Evolutionary conservation across 2,888 invertebrate genomes (phyloP).

Genomic region (Gymnosoma rotundatum): DNA sequence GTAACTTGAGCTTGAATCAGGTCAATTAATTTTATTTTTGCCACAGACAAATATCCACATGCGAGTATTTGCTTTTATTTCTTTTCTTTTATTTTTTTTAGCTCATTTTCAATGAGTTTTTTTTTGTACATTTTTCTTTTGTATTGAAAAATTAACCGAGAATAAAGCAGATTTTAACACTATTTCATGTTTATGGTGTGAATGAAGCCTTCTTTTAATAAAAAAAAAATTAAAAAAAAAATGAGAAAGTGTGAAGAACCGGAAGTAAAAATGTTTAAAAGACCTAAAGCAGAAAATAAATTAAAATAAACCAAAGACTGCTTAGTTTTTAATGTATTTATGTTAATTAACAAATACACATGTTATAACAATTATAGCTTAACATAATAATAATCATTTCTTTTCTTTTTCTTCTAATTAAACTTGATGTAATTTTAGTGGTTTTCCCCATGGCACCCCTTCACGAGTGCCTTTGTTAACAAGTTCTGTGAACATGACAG

Average conservation of each 20-base stretch:
- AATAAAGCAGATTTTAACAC: slow-evolving; percentile 51
- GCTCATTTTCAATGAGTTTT: slow-evolving; percentile 45
- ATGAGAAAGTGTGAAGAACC: slow-evolving; percentile 3
- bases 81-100: slow-evolving; percentile 15
- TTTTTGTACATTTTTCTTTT: background rate
- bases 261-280: slow-evolving; percentile 1
- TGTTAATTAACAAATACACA: too few relatives aligned
- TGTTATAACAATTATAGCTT: too few relatives aligned
- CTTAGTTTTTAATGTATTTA: background rate
- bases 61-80: slow-evolving; percentile 22
- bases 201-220: slow-evolving; percentile 10
- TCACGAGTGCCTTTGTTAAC: slow-evolving; percentile 87
- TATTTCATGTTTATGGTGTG: slow-evolving; percentile 28
- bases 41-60: slow-evolving; percentile 23
- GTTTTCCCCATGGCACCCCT: slow-evolving; percentile 87
- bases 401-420: background rate
- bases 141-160: slow-evolving; percentile 41
- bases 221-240: background rate
- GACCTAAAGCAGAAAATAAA: background rate
- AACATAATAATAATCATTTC: too few relatives aligned
- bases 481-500: slow-evolving; percentile 1
- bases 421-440: slow-evolving; percentile 72
- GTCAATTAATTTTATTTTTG: slow-evolving; percentile 78
- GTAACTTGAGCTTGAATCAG: slow-evolving; percentile 79
- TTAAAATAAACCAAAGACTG: background rate